Evolutionary conservation across 2,888 invertebrate genomes (phyloP), one percentile per base, ranked within the genome.

Genomic region (Orchesellides sinensis): DNA sequence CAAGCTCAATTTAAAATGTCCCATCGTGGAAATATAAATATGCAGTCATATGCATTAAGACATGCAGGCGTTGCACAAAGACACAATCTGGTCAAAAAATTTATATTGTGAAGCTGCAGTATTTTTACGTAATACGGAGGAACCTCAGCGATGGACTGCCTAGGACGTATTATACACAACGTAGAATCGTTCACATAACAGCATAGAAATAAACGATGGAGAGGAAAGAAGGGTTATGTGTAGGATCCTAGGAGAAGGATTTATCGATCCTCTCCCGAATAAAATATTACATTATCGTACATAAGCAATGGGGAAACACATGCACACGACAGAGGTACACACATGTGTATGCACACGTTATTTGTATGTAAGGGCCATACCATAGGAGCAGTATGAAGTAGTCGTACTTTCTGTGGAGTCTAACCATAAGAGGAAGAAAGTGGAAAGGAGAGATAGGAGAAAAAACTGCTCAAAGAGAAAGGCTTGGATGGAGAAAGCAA

Each of bases 221-320:
- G n/a, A n/a, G n/a, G n/a, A n/a, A n/a, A n/a, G n/a, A n/a, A n/a
- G n/a, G n/a, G n/a, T n/a, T n/a, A n/a, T n/a, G n/a, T n/a, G 75
- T 77, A 81, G 84, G 84, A 80, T 78, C 84, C 80, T 84, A 69
- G 54, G 78, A 66, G 84, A 82, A 84, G 74, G 83, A 86, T 84
- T 85, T 86, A 86, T 86, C 84, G 86, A 86, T 86, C 83, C 65
- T 68, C 70, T 70, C 70, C 77, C 54, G 56, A 78, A 83, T 72
- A 77, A 70, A 69, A 72, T 75, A 83, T 78, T 70, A 70, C 77
- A 68, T 78, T 83, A 72, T 83, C 72, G 83, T 63, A 77, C 59
- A 69, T 70, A 77, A 59, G 72, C 52, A 66, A 72, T n/a, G n/a
- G 56, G 27, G 29, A 66, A 56, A 29, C 35, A 65, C 23, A 49